Base-by-base conservation (phyloP, 2,113 vertebrate genomes). In the Chrysemys picta region DNA sequence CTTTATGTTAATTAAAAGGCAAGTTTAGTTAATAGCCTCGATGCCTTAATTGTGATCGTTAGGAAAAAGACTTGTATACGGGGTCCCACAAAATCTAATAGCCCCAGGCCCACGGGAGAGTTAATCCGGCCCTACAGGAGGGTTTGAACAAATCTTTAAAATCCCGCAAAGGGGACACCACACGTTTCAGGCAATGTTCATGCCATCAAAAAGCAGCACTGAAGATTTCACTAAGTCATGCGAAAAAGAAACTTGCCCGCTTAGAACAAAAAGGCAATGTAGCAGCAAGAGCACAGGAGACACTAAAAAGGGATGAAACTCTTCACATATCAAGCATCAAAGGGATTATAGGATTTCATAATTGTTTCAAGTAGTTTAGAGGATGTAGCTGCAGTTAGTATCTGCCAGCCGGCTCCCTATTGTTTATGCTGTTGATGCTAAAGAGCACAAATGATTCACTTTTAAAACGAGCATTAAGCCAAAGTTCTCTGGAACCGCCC, bases 261-360 rank as follows among this genome's bases (percentile, higher is more conserved):
- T 69, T 52, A 17, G 47, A 8, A 54, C 12, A 82, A 76, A 59
- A 93, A 38, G 2, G 54, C 1, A 1, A 29, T 8, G 19, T 16
- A 65, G 59, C 5, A 79, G 14, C 4, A 80, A 10, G 49, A 90
- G 29, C 10, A 10, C 4, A 3, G 5, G 3, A 0, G 2, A 10
- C 29, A 85, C 24, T 80, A 16, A 5, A 13, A 91, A 65, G 0
- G 89, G 59, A 21, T 93, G 84, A 65, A 85, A 24, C 29, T 29
- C 35, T 25, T 25, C 75, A 78, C 29, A 78, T 29, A 78, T 27
- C 42, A 24, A 42, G n/a, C 3, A 49, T 59, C 42, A 75, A 52
- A 0, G 35, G 4, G 35, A 8, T 88, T 50, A 59, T 31, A 17
- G 84, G 47, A 9, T 82, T 89, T 65, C 47, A 49, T 1, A 11